Percentiles rank a stretch among this genome's conserved stretches.
Conservation (phyloP, 2,888 invertebrate genomes). For the Galerucella calmariensis region DNA sequence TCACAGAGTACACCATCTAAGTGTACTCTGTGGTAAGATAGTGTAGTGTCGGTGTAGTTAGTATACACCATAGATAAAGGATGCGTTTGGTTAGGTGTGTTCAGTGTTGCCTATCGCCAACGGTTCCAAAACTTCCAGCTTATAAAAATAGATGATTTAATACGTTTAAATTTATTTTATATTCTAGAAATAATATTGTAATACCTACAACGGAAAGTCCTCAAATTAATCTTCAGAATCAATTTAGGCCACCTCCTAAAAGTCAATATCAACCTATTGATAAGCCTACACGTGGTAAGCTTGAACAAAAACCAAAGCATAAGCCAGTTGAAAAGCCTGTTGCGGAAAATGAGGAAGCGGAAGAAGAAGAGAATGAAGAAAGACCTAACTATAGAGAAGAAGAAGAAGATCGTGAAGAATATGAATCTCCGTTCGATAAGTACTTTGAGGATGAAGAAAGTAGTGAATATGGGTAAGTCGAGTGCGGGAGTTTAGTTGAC, state of each 20-base stretch:
- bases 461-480: conserved; percentile 7
- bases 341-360: conserved; percentile 38
- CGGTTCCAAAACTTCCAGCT: no score
- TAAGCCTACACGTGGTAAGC: conserved; percentile 32
- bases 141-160: no score
- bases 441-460: conserved; percentile 46
- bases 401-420: conserved; percentile 35
- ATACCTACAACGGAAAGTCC: conserved; percentile 12
- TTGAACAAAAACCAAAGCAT: conserved; percentile 33
- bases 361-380: conserved; percentile 45
- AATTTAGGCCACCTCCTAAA: conserved; percentile 32
- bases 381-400: conserved; percentile 30
- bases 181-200: neutral
- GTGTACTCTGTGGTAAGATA: no score
- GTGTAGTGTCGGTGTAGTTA: no score
- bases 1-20: no score
- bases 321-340: conserved; percentile 37
- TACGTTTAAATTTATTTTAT: no score
- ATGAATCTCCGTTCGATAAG: conserved; percentile 36
- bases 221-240: conserved; percentile 5
- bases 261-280: conserved; percentile 32
- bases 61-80: no score
- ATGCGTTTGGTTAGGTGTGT: no score
- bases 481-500: neutral
- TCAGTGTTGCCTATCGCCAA: no score